phyloP scores from a whole-genome alignment of 2,888 invertebrate genomes.

The Halictus quadricinctus region DNA sequence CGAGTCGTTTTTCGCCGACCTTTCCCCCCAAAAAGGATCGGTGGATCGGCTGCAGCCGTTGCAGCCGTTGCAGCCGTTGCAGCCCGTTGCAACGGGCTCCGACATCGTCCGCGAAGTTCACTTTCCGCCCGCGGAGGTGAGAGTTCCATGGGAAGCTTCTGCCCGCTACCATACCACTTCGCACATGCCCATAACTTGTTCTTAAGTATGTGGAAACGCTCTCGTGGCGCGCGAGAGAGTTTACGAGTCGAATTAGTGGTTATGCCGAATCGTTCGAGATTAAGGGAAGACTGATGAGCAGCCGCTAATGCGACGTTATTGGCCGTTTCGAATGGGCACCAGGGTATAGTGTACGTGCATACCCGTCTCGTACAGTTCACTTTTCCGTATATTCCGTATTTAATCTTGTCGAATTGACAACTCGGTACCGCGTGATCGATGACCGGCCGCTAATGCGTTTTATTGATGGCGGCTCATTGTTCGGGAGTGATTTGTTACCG shows the following conservation, averaged over 20 bases:
- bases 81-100: conserved; percentile 33
- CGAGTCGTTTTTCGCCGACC: conserved; percentile 75
- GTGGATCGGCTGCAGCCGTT: conserved; percentile 47
- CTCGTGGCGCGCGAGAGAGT: conserved; percentile 31
- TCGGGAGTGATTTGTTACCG: conserved; percentile 13
- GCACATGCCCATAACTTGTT: conserved; percentile 72
- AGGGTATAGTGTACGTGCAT: not conserved
- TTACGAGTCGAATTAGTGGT: conserved; percentile 39
- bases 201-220: conserved; percentile 67
- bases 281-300: conserved; percentile 36
- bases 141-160: conserved; percentile 82
- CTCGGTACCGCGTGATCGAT: conserved; percentile 1
- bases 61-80: conserved; percentile 34
- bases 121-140: conserved; percentile 81
- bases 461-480: conserved; percentile 5
- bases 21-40: conserved; percentile 76
- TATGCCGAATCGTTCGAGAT: conserved; percentile 40
- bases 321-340: not conserved
- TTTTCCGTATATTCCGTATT: not conserved
- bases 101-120: conserved; percentile 74
- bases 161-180: conserved; percentile 74
- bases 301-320: conserved; percentile 42
- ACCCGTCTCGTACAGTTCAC: not conserved
- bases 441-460: not conserved
- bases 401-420: not conserved